Evolutionary conservation across 2,888 invertebrate genomes (phyloP), one percentile per base, ranked within the genome.

Genomic region (Lepidocyrtinus sp.): DNA sequence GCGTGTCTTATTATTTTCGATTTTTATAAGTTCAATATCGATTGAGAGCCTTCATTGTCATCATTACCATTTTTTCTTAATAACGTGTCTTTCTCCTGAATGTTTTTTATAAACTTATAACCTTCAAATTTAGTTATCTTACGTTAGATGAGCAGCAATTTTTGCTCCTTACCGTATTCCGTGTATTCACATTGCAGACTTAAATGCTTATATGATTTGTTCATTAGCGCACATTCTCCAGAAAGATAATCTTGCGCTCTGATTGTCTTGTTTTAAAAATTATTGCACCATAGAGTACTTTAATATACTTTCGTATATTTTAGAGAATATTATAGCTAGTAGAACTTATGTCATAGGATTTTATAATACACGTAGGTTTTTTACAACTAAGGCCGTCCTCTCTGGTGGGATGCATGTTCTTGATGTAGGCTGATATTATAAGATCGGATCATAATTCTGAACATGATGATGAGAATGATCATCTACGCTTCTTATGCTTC

Each of bases 1-100:
- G 36, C 5, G 36, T 12, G 36, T n/a, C n/a, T n/a, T n/a, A n/a
- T n/a, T n/a, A n/a, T n/a, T n/a, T n/a, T n/a, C n/a, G n/a, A n/a
- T n/a, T n/a, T n/a, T n/a, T n/a, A n/a, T n/a, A n/a, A 36, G 36
- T 36, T 36, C 36, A 36, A 36, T 9, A 36, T 36, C 7, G 12
- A 36, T 36, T 12, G 27, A 7, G 45, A 63, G 24, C 1, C 5
- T 70, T 70, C 70, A 59, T 70, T 70, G 70, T 70, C 59, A 70
- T 70, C 70, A 70, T 70, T 12, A 70, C 27, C 70, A 59, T 69
- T 73, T 46, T 17, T 55, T 55, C 78, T 78, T 78, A 78, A 78
- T 78, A 78, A 78, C 67, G 67, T 63, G 65, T 76, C 55, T 69
- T 72, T n/a, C 50, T 27, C 19, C 59, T 21, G 17, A 21, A n/a